Evolutionary conservation across 2,797 vertebrate species (phyloP).

Genomic region (Halcyon chelicuti): DNA sequence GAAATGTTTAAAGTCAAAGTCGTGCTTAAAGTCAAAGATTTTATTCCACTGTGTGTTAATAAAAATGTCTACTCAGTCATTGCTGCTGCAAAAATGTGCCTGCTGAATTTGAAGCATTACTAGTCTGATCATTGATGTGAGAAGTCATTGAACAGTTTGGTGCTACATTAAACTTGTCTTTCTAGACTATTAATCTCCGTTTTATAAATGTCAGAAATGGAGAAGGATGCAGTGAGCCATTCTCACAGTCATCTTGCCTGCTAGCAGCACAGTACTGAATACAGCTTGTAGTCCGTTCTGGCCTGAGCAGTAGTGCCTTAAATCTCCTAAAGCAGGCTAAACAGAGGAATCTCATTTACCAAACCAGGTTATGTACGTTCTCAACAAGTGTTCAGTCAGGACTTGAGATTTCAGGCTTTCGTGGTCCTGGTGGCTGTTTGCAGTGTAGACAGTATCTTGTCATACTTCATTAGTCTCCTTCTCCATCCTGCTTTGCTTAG

Average conservation of each 20-base stretch:
- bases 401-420: not conserved
- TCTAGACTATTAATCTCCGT: not conserved
- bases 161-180: not conserved
- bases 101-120: not conserved
- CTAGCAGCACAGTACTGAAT: not conserved
- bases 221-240: not conserved
- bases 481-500: not conserved
- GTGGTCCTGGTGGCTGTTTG: not conserved
- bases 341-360: fast-evolving
- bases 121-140: not conserved
- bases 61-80: not conserved
- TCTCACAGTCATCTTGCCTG: not conserved
- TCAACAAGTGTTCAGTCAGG: not conserved
- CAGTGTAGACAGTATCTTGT: not conserved
- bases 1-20: not conserved
- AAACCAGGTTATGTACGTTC: fast-evolving
- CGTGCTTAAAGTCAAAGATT: not conserved
- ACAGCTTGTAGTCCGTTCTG: not conserved
- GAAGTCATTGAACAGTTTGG: not conserved
- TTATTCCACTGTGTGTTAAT: not conserved
- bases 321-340: not conserved
- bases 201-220: not conserved
- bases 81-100: not conserved
- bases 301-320: not conserved
- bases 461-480: not conserved